phyloP scores from a whole-genome alignment of 1,140 invertebrate genomes.

The Aphis craccivora region DNA sequence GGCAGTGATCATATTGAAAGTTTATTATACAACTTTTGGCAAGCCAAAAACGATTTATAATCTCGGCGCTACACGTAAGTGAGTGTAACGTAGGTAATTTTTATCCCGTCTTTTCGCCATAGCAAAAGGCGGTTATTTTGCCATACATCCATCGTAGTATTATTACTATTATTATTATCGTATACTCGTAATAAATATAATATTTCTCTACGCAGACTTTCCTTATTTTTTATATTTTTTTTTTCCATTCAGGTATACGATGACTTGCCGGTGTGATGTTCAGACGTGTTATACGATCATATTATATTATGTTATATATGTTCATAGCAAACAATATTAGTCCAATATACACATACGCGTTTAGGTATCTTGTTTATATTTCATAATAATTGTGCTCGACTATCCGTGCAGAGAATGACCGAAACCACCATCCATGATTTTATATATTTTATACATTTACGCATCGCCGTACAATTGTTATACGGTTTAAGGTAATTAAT shows the following conservation, averaged over 20 bases:
- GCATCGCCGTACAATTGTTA: neutral
- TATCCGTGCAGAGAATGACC: neutral
- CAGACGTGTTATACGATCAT: neutral
- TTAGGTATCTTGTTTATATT: neutral
- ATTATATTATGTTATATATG: too few relatives aligned
- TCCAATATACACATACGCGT: neutral
- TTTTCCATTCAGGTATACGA: too few relatives aligned
- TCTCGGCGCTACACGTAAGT: neutral
- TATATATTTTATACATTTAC: too few relatives aligned
- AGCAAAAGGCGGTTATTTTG: neutral
- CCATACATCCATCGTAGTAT: neutral
- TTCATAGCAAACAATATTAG: neutral
- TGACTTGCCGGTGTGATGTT: too few relatives aligned
- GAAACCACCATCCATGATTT: neutral
- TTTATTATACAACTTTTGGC: slow-evolving; percentile 30
- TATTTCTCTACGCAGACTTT: neutral
- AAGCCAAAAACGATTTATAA: slow-evolving; percentile 38
- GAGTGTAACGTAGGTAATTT: slow-evolving; percentile 29
- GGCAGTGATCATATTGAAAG: slow-evolving; percentile 26
- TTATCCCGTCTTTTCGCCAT: neutral
- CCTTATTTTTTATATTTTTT: neutral
- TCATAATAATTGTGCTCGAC: neutral
- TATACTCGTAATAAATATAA: neutral
- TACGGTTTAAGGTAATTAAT: neutral
- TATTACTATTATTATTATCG: neutral